Conservation (phyloP, 2,888 invertebrate genomes). For the Teleiodes luculella region DNA sequence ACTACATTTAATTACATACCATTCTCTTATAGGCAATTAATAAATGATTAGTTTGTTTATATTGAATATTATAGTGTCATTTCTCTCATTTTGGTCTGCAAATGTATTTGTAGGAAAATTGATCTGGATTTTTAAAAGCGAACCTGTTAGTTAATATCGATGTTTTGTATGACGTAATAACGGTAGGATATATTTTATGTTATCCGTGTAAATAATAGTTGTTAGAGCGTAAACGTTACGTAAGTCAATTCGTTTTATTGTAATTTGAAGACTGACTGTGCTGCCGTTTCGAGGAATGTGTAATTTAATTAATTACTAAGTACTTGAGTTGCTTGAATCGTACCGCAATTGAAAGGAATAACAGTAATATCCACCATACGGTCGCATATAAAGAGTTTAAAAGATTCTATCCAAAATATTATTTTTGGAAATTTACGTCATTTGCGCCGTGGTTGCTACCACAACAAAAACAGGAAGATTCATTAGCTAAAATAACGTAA, state of each 20-base stretch:
- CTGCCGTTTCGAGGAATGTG: constrained; percentile 35
- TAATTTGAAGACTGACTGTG: constrained; percentile 36
- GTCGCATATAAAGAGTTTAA: too few relatives aligned
- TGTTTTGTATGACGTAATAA: constrained; percentile 2
- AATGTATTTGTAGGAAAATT: too few relatives aligned
- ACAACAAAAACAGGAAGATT: neutral
- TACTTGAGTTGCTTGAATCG: too few relatives aligned
- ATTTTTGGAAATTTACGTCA: neutral
- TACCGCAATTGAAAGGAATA: too few relatives aligned
- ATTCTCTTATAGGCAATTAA: too few relatives aligned
- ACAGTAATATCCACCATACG: too few relatives aligned
- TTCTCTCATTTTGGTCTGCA: too few relatives aligned
- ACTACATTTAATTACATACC: too few relatives aligned
- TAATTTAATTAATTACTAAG: constrained; percentile 17
- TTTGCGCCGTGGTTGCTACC: neutral
- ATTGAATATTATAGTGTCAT: too few relatives aligned
- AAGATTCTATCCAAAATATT: too few relatives aligned
- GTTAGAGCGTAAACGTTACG: constrained; percentile 3
- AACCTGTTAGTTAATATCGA: neutral
- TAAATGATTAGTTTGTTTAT: too few relatives aligned
- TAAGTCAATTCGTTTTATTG: constrained; percentile 35
- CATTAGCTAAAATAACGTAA: neutral
- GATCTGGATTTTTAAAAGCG: neutral
- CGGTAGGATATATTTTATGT: constrained; percentile 4
- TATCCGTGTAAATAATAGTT: constrained; percentile 32